These are phyloP conservation scores for Notodonta ziczac DNA, from an alignment of 2,888 invertebrate genomes.

Conservation along the genomic window DNA sequence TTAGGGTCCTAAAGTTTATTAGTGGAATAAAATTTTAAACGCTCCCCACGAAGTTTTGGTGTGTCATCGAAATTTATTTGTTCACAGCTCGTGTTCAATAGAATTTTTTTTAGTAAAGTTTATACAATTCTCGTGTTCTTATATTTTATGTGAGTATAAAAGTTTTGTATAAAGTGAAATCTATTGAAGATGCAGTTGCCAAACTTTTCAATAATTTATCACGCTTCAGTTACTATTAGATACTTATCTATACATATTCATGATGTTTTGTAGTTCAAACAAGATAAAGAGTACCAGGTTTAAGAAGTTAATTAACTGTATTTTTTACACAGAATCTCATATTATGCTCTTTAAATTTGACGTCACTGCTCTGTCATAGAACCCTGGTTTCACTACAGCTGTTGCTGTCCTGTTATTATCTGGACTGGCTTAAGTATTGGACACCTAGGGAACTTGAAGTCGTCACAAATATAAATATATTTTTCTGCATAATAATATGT, in stretches of 20 bases:
- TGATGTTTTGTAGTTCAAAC: background rate
- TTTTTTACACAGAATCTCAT: too few species aligned
- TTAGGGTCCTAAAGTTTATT: slow-evolving; percentile 64
- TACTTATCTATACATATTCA: background rate
- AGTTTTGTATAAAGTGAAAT: slow-evolving; percentile 17
- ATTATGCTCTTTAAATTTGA: too few species aligned
- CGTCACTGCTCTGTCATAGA: too few species aligned
- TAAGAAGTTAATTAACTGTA: too few species aligned
- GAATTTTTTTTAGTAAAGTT: slow-evolving; percentile 24
- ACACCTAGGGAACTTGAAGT: too few species aligned
- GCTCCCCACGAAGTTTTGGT: slow-evolving; percentile 40
- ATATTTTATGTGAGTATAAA: slow-evolving; percentile 28
- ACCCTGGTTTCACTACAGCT: too few species aligned
- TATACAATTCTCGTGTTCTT: slow-evolving; percentile 19
- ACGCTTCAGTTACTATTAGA: slow-evolving; percentile 7
- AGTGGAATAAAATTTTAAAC: slow-evolving; percentile 49
- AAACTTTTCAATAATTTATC: slow-evolving; percentile 2
- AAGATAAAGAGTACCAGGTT: too few species aligned
- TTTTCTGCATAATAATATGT: too few species aligned
- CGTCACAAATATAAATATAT: too few species aligned
- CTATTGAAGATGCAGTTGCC: slow-evolving; percentile 11
- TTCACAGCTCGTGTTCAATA: slow-evolving; percentile 25
- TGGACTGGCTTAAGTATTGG: too few species aligned
- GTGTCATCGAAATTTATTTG: slow-evolving; percentile 40
- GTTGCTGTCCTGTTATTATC: too few species aligned